Evolutionary conservation across 2,888 invertebrate species (phyloP), one percentile per base, ranked within the genome.

Genomic region (Steinernema scapterisci): DNA sequence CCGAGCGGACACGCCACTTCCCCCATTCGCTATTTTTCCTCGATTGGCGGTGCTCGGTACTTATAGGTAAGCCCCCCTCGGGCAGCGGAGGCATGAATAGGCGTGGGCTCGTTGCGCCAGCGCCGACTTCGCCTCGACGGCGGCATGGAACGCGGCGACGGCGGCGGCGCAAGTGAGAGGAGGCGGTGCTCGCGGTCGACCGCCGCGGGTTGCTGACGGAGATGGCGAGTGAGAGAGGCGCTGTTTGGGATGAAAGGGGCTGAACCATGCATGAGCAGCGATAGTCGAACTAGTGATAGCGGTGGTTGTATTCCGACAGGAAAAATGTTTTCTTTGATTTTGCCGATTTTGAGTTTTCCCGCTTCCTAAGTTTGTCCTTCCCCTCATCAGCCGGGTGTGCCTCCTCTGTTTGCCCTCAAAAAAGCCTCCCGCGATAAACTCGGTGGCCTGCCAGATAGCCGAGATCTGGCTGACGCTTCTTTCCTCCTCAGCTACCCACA

Each of bases 31-130:
- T 21, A 16, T 16, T 63, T 16, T 31, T 54, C 54, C 54, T 54
- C 54, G 13, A 25, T 19, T 25, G 23, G 25, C 54, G 27, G 54
- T 54, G 54, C 27, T 54, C 54, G 54, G 54, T 54, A 54, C 54
- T 54, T 54, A 23, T 9, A 54, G 54, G 54, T 54, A 54, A 54
- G 54, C 54, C 54, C n/a, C 54, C 54, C 54, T 54, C 54, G 13
- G 54, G 54, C 54, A n/a, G n/a, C n/a, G n/a, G n/a, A n/a, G 54
- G 54, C 54, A 54, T 54, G 54, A 54, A 54, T 54, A 25, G 54
- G 25, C 23, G 19, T 19, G 16, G 9, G 45, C 45, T 7, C 16
- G 45, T 7, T 16, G 45, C 45, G 45, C 16, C 45, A 16, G 9
- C 45, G 45, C 7, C 45, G 16, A 44, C n/a, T n/a, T n/a, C n/a